Conservation (phyloP, 2,113 vertebrate species). For the Antechinus stuartii region DNA sequence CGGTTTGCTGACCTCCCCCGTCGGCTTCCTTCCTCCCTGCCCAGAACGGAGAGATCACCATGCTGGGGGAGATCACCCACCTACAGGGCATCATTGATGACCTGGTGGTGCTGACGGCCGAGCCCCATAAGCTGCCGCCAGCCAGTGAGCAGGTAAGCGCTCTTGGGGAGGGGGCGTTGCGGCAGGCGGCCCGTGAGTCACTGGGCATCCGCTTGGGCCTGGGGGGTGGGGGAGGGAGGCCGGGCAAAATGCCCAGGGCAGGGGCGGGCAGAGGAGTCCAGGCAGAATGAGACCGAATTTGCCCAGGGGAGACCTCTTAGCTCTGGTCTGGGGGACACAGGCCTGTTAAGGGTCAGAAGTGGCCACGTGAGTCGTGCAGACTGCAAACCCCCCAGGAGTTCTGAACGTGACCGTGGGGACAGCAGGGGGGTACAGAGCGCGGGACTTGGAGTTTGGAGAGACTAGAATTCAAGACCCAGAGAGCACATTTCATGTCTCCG, state of each 20-base stretch:
- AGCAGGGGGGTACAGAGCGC: not conserved
- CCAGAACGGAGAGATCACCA: slow-evolving; percentile 95
- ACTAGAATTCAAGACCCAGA: not conserved
- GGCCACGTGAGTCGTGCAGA: not conserved
- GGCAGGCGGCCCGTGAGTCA: not conserved
- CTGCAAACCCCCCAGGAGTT: not conserved
- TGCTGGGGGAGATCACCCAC: slow-evolving; percentile 98
- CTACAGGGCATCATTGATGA: slow-evolving; percentile 98
- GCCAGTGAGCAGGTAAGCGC: slow-evolving; percentile 96
- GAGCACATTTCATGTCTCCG: not conserved
- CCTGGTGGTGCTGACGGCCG: slow-evolving; percentile 92
- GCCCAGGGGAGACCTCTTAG: not conserved
- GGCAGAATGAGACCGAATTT: not conserved
- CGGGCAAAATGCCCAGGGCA: not conserved
- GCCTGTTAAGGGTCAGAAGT: not conserved
- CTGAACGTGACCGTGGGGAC: not conserved
- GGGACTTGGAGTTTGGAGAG: not conserved
- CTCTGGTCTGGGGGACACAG: no score
- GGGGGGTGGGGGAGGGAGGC: not conserved
- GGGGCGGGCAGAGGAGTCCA: not conserved
- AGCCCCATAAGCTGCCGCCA: slow-evolving; percentile 96
- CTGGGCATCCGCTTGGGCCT: no score
- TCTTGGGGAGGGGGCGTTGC: not conserved
- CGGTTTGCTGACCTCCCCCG: not conserved
- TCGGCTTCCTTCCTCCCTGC: not conserved